Evolutionary conservation across 1,140 invertebrate species (phyloP).

Genomic region (Araneus ventricosus): DNA sequence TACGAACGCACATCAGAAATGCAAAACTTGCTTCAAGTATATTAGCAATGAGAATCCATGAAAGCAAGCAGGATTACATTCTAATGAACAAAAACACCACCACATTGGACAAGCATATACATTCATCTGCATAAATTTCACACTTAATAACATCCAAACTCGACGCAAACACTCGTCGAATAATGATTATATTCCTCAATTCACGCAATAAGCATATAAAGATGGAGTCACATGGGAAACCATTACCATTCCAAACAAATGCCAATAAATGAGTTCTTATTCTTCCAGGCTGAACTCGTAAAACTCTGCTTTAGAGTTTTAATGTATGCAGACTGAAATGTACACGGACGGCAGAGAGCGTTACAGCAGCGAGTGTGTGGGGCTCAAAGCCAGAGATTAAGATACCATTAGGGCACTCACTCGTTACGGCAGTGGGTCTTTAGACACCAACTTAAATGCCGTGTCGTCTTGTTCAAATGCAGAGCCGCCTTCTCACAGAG

Average conservation of each 20-base stretch:
- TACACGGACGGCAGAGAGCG: background rate
- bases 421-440: background rate
- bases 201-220: no score
- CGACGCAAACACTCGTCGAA: no score
- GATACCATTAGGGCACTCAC: conserved; percentile 4
- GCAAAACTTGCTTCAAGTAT: no score
- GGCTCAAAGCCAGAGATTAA: conserved; percentile 7
- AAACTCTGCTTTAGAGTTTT: conserved; percentile 5
- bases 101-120: no score
- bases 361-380: background rate
- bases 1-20: no score
- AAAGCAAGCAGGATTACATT: no score
- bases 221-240: no score
- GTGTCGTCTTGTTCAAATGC: conserved; percentile 20
- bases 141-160: no score
- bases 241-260: background rate
- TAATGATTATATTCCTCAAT: no score
- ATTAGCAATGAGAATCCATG: no score
- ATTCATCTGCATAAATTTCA: no score
- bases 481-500: background rate
- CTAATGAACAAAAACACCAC: no score
- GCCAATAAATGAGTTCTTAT: background rate
- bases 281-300: background rate
- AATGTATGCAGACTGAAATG: conserved; percentile 4
- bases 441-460: conserved; percentile 14